phyloP scores from a whole-genome alignment of 1,140 invertebrate genomes.

The Wasmannia auropunctata region DNA sequence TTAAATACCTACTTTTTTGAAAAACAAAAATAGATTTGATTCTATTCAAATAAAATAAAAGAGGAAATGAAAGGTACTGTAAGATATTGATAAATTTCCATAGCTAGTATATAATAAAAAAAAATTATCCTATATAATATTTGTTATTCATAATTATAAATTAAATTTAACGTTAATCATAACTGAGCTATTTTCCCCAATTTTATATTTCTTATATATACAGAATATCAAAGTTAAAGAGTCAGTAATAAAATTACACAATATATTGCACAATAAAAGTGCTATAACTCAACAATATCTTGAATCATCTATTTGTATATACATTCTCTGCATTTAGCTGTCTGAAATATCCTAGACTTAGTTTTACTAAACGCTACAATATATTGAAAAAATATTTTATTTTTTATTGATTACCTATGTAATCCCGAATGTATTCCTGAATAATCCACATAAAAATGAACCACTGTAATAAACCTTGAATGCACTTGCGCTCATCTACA shows the following conservation, averaged over 20 bases:
- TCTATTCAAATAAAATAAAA: no score
- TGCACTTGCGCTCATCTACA: slow-evolving; percentile 25
- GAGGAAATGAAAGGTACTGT: no score
- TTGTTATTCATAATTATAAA: neutral
- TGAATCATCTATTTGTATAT: neutral
- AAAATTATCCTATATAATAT: slow-evolving; percentile 5
- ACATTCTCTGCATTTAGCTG: neutral
- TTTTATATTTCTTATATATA: slow-evolving; percentile 23
- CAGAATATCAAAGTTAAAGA: slow-evolving; percentile 11
- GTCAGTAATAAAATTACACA: no score
- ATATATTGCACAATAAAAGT: neutral
- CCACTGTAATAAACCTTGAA: neutral
- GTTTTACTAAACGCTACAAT: neutral
- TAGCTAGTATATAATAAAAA: neutral
- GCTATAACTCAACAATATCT: neutral
- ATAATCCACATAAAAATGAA: slow-evolving; percentile 12
- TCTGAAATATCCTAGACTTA: neutral
- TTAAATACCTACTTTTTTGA: neutral
- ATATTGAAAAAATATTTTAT: neutral
- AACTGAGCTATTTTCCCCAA: neutral
- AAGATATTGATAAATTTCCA: slow-evolving; percentile 2
- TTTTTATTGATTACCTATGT: slow-evolving; percentile 26
- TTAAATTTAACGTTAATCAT: neutral
- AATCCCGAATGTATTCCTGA: slow-evolving; percentile 4
- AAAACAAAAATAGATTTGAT: slow-evolving; percentile 33